These are phyloP conservation scores for Lordiphosa fenestrarum DNA, from an alignment of 2,888 invertebrate genomes.

Conservation along the genomic window DNA sequence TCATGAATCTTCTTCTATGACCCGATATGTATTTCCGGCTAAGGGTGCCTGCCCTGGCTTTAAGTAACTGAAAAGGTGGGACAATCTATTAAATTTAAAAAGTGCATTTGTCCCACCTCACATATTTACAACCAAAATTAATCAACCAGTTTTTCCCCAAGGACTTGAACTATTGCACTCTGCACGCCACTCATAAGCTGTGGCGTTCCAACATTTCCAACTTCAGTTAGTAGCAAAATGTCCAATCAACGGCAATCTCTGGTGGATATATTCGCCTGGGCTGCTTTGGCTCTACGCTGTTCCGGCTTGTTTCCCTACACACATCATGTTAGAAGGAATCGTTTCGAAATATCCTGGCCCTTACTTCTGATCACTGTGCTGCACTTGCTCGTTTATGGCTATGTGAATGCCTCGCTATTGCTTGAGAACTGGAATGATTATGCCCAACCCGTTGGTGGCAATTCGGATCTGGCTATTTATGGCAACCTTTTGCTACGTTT, in stretches of 20 bases:
- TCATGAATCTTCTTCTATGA: no score
- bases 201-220: neutral
- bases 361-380: slow-evolving; percentile 25
- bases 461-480: slow-evolving; percentile 30
- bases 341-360: slow-evolving; percentile 39
- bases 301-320: slow-evolving; percentile 53
- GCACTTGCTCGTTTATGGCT: slow-evolving; percentile 42
- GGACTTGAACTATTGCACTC: no score
- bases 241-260: neutral
- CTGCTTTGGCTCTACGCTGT: slow-evolving; percentile 33
- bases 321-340: slow-evolving; percentile 6
- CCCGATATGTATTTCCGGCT: no score
- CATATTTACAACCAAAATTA: no score
- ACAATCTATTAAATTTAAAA: no score
- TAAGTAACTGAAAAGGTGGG: no score
- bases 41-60: no score
- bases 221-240: neutral
- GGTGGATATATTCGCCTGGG: slow-evolving; percentile 2
- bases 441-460: slow-evolving; percentile 48
- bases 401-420: slow-evolving; percentile 47
- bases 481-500: slow-evolving; percentile 44
- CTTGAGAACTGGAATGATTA: slow-evolving; percentile 39
- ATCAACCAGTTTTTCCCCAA: no score
- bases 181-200: no score
- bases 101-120: no score